Percentiles rank a stretch among this genome's conserved stretches.
phyloP scores from a whole-genome alignment of 2,888 invertebrate species.

The Leucozona laternaria region DNA sequence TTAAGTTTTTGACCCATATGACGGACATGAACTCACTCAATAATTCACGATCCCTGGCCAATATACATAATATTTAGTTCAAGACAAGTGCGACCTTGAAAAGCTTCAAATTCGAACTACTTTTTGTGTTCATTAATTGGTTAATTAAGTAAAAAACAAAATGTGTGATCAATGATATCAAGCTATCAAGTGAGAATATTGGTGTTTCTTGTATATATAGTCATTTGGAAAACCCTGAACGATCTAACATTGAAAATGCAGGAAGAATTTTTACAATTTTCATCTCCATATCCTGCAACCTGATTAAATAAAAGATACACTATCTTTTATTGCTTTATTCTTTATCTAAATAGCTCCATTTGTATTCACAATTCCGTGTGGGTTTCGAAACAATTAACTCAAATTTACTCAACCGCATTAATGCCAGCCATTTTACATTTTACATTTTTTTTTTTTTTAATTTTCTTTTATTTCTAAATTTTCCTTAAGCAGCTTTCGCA shows the following conservation, averaged over 20 bases:
- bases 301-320: conserved; percentile 41
- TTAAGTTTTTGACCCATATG: conserved; percentile 20
- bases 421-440: conserved; percentile 38
- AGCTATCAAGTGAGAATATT: background rate
- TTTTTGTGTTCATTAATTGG: conserved; percentile 8
- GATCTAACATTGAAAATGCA: conserved; percentile 10
- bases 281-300: conserved; percentile 24
- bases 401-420: conserved; percentile 53
- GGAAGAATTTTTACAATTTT: conserved; percentile 6
- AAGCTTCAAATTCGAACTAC: conserved; percentile 14
- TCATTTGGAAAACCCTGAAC: background rate
- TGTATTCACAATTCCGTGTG: conserved; percentile 30
- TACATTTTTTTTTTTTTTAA: too few species aligned
- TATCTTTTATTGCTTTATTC: background rate
- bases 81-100: conserved; percentile 10
- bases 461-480: background rate
- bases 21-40: conserved; percentile 32
- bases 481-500: conserved; percentile 46
- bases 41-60: conserved; percentile 18
- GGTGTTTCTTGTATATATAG: background rate
- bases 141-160: background rate
- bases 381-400: conserved; percentile 51
- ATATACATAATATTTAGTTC: conserved; percentile 24
- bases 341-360: conserved; percentile 12
- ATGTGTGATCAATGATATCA: background rate